Percentiles rank a stretch among this genome's conserved stretches.
These are phyloP conservation scores for Copidosoma aretas DNA, from an alignment of 2,888 invertebrate species.

Conservation along the genomic window DNA sequence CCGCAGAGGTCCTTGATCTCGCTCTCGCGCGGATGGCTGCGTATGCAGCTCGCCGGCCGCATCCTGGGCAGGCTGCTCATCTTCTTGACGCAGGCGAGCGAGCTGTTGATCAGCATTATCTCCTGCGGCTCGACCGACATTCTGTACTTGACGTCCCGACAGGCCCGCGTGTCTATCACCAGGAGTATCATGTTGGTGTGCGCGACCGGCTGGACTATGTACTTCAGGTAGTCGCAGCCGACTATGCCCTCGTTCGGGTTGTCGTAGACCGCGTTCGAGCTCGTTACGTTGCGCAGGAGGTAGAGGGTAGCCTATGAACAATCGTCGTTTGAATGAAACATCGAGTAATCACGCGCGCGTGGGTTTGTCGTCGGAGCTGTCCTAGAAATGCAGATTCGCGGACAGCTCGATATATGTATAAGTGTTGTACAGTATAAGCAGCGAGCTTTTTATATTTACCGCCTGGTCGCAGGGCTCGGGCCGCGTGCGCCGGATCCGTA, in stretches of 20 bases:
- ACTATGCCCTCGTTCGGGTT: constrained; percentile 43
- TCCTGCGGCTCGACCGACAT: constrained; percentile 62
- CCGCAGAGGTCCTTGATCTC: constrained; percentile 60
- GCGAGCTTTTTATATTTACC: constrained; percentile 49
- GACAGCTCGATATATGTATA: too few relatives aligned
- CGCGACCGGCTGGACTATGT: constrained; percentile 77
- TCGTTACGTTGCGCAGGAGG: constrained; percentile 54
- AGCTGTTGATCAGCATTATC: constrained; percentile 67
- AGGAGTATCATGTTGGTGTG: constrained; percentile 80
- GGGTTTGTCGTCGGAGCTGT: too few relatives aligned
- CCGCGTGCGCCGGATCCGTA: constrained; percentile 77
- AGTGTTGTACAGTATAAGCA: too few relatives aligned
- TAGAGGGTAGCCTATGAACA: constrained; percentile 64
- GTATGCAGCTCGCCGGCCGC: constrained; percentile 78
- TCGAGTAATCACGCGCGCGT: too few relatives aligned
- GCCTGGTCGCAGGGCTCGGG: constrained; percentile 87
- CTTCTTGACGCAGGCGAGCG: constrained; percentile 69
- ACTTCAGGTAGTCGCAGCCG: constrained; percentile 53
- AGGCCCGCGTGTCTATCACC: constrained; percentile 72
- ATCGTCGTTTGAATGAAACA: too few relatives aligned
- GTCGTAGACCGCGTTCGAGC: constrained; percentile 48
- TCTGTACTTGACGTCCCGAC: constrained; percentile 64
- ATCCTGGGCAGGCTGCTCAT: constrained; percentile 72
- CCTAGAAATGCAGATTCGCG: too few relatives aligned
- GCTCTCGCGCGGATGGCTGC: constrained; percentile 77